Evolutionary conservation across 2,797 vertebrate species (phyloP).

Genomic region (Labroides dimidiatus): DNA sequence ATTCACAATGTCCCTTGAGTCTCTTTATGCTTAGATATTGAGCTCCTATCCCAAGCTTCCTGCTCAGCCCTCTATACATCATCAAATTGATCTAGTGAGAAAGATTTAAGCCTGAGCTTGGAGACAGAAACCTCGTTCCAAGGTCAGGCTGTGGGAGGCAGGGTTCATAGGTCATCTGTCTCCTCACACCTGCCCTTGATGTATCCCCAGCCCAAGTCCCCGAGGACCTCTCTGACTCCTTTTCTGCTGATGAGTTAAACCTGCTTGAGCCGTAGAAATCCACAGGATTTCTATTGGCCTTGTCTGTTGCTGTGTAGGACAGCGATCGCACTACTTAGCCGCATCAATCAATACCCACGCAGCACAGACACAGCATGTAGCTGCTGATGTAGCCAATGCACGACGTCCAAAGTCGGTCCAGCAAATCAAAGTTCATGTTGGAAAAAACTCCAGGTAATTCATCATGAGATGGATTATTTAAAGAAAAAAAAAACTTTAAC

Average conservation of each 20-base stretch:
- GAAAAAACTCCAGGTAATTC: conserved; percentile 60
- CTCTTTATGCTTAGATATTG: conserved; percentile 73
- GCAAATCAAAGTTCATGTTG: conserved; percentile 62
- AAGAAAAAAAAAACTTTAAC: conserved; percentile 61
- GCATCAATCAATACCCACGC: conserved; percentile 76
- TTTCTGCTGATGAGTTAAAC: conserved; percentile 82
- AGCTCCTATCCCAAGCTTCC: conserved; percentile 64
- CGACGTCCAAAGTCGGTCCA: conserved; percentile 60
- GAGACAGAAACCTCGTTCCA: conserved; percentile 72
- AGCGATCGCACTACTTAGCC: conserved; percentile 61
- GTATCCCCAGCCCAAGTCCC: conserved; percentile 59
- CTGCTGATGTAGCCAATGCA: conserved; percentile 60
- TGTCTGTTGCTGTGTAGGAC: conserved; percentile 71
- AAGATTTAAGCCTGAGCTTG: conserved; percentile 67
- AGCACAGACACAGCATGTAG: conserved; percentile 63
- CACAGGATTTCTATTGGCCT: conserved; percentile 70
- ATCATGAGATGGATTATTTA: conserved; percentile 70
- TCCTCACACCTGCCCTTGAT: conserved; percentile 78
- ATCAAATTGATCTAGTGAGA: conserved; percentile 76
- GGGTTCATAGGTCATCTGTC: conserved; percentile 73
- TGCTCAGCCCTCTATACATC: conserved; percentile 74
- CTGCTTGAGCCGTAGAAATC: conserved; percentile 75
- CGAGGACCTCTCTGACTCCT: conserved; percentile 45
- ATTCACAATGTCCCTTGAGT: conserved; percentile 51
- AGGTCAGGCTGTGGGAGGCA: conserved; percentile 69